These are phyloP conservation scores for Pogonomyrmex barbatus DNA, from an alignment of 1,140 invertebrate genomes.

Conservation along the genomic window DNA sequence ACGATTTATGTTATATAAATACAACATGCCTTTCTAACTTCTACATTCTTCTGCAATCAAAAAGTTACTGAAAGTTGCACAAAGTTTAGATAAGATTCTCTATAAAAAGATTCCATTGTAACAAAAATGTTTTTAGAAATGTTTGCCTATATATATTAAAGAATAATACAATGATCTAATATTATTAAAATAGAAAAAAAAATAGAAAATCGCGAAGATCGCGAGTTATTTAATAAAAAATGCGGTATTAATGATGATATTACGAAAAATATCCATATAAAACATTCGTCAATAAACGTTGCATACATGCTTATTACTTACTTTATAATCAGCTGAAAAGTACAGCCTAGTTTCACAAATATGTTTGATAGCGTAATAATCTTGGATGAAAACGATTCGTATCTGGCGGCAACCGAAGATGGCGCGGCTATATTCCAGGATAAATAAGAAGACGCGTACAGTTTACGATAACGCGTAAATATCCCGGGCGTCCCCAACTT, in stretches of 20 bases:
- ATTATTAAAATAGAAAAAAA: neutral
- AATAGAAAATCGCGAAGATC: neutral
- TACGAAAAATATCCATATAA: neutral
- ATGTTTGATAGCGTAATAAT: conserved; percentile 70
- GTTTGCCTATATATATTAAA: neutral
- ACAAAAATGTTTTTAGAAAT: neutral
- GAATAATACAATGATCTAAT: neutral
- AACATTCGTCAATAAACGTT: neutral
- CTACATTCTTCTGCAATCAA: conserved; percentile 33
- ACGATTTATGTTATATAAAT: conserved; percentile 71
- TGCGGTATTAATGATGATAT: neutral
- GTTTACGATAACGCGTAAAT: conserved; percentile 80
- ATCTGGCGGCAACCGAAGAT: conserved; percentile 57
- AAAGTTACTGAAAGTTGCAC: neutral
- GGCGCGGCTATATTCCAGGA: conserved; percentile 67
- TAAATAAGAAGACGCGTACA: conserved; percentile 76
- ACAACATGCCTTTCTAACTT: conserved; percentile 57
- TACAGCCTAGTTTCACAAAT: conserved; percentile 8
- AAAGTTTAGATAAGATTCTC: conserved; percentile 12
- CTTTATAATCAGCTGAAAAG: conserved; percentile 1
- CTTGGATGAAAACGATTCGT: conserved; percentile 68
- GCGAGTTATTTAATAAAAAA: neutral
- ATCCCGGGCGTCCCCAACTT: conserved; percentile 78
- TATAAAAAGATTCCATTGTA: neutral
- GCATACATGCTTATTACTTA: neutral